A percentile compares a stretch with the other conserved stretches of the same genome.
Conservation (phyloP, 2,113 vertebrate species). For the Narcine bancroftii region DNA sequence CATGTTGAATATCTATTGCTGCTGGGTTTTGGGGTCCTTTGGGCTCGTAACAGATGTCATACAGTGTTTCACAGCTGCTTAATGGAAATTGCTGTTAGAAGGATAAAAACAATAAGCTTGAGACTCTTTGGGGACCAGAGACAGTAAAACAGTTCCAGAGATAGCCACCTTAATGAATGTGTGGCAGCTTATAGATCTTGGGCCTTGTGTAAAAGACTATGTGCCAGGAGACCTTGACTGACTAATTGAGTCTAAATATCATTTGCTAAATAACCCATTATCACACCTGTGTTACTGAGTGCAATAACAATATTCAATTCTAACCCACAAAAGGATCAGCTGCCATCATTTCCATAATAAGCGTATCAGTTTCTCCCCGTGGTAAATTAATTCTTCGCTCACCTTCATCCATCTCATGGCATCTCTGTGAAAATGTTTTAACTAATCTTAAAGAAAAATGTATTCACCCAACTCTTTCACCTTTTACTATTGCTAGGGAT, state of each 20-base stretch:
- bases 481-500: not conserved
- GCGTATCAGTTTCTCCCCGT: not conserved
- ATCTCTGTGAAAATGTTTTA: not conserved
- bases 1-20: too few relatives aligned
- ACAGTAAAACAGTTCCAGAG: not conserved
- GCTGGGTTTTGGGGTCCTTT: too few relatives aligned
- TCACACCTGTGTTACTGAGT: not conserved
- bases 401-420: not conserved
- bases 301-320: not conserved
- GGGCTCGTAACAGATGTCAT: too few relatives aligned
- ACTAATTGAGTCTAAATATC: not conserved
- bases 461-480: not conserved
- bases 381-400: not conserved
- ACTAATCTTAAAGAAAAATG: not conserved
- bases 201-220: not conserved
- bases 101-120: not conserved
- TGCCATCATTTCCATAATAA: not conserved
- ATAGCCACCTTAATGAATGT: not conserved
- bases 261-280: not conserved
- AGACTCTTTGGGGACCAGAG: not conserved
- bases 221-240: too few relatives aligned
- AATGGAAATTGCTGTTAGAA: not conserved
- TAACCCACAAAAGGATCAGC: not conserved
- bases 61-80: not conserved
- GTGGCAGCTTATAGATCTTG: not conserved